These are phyloP conservation scores for Athene cunicularia DNA, from an alignment of 2,113 vertebrate species.

Conservation along the genomic window DNA sequence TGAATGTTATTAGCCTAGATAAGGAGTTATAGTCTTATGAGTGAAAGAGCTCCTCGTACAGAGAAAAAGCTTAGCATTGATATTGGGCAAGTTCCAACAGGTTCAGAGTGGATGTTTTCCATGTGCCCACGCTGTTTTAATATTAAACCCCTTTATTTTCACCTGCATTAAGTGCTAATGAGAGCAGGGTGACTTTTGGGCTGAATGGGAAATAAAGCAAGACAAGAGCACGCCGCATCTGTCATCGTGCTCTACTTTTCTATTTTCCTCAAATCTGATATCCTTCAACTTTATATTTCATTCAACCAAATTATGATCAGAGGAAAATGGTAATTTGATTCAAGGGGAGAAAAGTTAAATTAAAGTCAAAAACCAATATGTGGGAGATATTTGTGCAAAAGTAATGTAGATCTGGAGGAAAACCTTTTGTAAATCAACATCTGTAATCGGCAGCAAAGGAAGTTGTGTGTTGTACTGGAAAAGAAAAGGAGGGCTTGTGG, in stretches of 20 bases:
- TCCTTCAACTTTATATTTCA: not conserved
- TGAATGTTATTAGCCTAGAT: not conserved
- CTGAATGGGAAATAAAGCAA: not conserved
- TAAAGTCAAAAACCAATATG: not conserved
- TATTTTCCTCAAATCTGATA: not conserved
- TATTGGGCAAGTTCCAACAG: conserved; percentile 19
- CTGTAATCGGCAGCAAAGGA: not conserved
- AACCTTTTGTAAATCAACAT: not conserved
- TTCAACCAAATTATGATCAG: not conserved
- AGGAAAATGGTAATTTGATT: not conserved
- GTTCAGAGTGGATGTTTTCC: not conserved
- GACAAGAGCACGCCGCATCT: accelerated
- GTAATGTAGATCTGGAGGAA: not conserved
- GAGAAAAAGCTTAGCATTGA: not conserved
- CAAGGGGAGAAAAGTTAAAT: not conserved
- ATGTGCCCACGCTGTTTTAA: not conserved
- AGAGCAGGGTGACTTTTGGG: not conserved
- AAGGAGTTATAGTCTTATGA: not conserved
- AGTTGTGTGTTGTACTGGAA: not conserved
- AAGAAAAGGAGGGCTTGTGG: not conserved
- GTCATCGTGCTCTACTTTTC: not conserved
- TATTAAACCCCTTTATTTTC: conserved; percentile 37
- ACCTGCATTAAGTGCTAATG: conserved; percentile 45
- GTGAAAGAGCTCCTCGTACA: not conserved
- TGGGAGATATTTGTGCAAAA: not conserved